Percentiles rank a stretch among this genome's conserved stretches.
Evolutionary conservation across 1,140 invertebrate species (phyloP).

Genomic region (Drosophila repleta): DNA sequence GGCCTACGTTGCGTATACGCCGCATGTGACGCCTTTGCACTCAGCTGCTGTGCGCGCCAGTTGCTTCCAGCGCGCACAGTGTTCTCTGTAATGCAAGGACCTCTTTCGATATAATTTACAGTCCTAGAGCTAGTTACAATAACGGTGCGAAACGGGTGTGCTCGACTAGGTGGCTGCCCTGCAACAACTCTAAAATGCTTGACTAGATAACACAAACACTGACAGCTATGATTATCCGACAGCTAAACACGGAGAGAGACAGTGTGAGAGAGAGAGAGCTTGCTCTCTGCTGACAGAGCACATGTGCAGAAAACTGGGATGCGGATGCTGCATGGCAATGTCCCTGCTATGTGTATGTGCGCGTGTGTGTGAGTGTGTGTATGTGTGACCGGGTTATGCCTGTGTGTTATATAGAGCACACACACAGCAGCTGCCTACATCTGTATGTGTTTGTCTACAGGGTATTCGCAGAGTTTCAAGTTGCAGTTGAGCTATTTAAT

Average conservation of each 20-base stretch:
- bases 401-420: conserved; percentile 43
- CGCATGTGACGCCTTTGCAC: conserved; percentile 52
- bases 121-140: neutral
- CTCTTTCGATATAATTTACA: conserved; percentile 28
- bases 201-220: conserved; percentile 19
- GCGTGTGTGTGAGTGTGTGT: conserved; percentile 7
- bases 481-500: conserved; percentile 42
- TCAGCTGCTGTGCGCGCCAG: conserved; percentile 50
- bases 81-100: conserved; percentile 62
- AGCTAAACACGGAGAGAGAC: neutral
- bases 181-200: conserved; percentile 9
- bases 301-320: conserved; percentile 40
- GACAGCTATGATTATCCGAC: conserved; percentile 45
- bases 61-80: conserved; percentile 38
- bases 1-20: conserved; percentile 68
- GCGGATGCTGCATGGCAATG: conserved; percentile 27
- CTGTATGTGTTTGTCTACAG: conserved; percentile 5
- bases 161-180: conserved; percentile 6
- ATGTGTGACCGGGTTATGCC: conserved; percentile 48
- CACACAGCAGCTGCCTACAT: conserved; percentile 26
- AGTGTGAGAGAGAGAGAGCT: no score
- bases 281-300: conserved; percentile 14
- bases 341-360: conserved; percentile 15
- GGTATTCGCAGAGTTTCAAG: conserved; percentile 20
- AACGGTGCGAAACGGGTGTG: no score